Evolutionary conservation across 2,888 invertebrate species (phyloP), one percentile per base, ranked within the genome.

Genomic region (Tetragonula carbonaria): DNA sequence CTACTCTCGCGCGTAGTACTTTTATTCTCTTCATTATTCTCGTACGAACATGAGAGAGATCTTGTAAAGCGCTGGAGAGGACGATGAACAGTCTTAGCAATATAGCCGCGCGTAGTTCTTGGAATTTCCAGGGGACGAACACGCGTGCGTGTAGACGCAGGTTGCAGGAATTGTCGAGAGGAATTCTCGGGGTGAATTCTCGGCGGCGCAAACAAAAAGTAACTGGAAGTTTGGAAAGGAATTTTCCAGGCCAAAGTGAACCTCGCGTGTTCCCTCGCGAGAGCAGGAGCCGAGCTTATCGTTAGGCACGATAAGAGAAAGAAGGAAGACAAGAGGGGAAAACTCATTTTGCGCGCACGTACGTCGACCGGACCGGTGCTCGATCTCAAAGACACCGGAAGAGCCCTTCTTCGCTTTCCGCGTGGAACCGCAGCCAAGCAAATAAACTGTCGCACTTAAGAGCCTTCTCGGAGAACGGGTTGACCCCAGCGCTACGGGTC

Each of bases 401-500:
- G 70, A 33, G 78, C 79, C 79, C 55, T 67, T 62, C 80, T 55
- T 50, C 80, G 80, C 67, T 63, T 84, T 65, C 67, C 13, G 53
- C 65, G 70, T 62, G 57, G 75, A 62, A 74, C 84, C 84, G 57
- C 72, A 72, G 68, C 78, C 65, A 75, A 85, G 86, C 83, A 89
- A 91, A 91, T 91, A 90, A 90, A 91, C 86, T 88, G 80, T 83
- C 82, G 85, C 88, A 86, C 89, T 90, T 86, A 86, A 84, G 81
- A 85, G 82, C 82, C 82, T 88, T 87, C 80, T 70, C 84, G 82
- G 82, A 83, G 84, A 84, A 82, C 81, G 81, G 87, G 68, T 88
- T 90, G 87, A 89, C 83, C 84, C 84, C 79, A 72, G 66, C 84
- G 59, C 8, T 1, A 8, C 66, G 67, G 83, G 82, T 82, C 87